phyloP scores from a whole-genome alignment of 1,140 invertebrate species.

The Listronotus bonariensis region DNA sequence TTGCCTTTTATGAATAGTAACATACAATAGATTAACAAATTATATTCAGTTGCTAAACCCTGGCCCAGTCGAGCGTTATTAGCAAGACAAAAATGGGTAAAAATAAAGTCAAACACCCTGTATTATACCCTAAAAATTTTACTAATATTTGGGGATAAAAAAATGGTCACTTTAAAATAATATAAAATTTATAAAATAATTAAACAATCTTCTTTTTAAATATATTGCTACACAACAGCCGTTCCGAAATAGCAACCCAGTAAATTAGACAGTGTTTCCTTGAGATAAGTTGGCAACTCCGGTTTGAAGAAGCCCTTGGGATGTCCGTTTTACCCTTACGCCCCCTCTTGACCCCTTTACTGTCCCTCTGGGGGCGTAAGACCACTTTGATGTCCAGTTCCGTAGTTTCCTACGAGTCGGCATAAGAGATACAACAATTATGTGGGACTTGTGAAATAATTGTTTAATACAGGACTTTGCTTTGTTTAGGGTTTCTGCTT shows the following conservation, averaged over 20 bases:
- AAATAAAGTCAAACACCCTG: too few species aligned
- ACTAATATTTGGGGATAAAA: too few species aligned
- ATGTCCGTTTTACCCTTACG: slow-evolving; percentile 15
- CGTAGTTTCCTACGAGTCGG: slow-evolving; percentile 4
- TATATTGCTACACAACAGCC: too few species aligned
- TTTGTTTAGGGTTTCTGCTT: neutral
- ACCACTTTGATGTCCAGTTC: slow-evolving; percentile 31
- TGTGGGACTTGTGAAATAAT: slow-evolving; percentile 14
- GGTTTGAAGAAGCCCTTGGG: slow-evolving; percentile 23
- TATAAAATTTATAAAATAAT: too few species aligned
- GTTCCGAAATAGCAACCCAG: slow-evolving; percentile 3
- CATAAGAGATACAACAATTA: slow-evolving; percentile 7
- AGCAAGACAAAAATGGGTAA: too few species aligned
- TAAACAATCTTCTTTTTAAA: too few species aligned
- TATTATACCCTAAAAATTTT: too few species aligned
- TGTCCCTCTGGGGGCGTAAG: slow-evolving; percentile 5
- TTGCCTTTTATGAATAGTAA: too few species aligned
- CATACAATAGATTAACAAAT: too few species aligned
- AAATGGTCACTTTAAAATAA: too few species aligned
- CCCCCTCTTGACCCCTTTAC: slow-evolving; percentile 4
- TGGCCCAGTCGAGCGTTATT: too few species aligned
- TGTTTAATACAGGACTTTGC: slow-evolving; percentile 9
- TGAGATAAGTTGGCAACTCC: slow-evolving; percentile 22
- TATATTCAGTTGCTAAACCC: too few species aligned
- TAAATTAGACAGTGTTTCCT: slow-evolving; percentile 25